phyloP scores from a whole-genome alignment of 2,113 vertebrate genomes.

The Pterophyllum scalare region DNA sequence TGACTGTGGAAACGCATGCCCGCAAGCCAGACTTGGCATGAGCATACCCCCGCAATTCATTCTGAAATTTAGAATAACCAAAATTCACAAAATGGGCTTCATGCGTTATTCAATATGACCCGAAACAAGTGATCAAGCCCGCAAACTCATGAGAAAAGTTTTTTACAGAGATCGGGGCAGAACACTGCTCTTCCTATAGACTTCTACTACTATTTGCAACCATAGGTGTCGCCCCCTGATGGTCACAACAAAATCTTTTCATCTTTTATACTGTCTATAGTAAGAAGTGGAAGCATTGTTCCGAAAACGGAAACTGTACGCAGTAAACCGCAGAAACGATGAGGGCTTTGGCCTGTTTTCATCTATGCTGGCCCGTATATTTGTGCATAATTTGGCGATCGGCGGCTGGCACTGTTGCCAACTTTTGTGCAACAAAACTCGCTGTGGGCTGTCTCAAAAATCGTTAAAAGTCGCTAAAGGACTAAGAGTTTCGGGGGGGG shows the following conservation, averaged over 20 bases:
- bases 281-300: too few species aligned
- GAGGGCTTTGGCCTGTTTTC: too few species aligned
- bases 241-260: background rate
- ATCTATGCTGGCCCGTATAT: too few species aligned
- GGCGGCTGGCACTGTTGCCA: too few species aligned
- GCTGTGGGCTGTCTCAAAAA: too few species aligned
- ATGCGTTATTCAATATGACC: background rate
- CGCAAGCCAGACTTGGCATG: background rate
- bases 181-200: background rate
- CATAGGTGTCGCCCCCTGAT: background rate
- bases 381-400: too few species aligned
- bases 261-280: too few species aligned
- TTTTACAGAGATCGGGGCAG: background rate
- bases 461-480: too few species aligned
- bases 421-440: too few species aligned
- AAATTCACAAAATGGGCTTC: background rate
- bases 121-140: background rate
- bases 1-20: background rate
- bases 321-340: too few species aligned
- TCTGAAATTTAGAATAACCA: background rate
- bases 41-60: fast-evolving
- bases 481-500: too few species aligned
- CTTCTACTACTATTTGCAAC: background rate
- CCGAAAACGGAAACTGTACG: too few species aligned
- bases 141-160: background rate